These are phyloP conservation scores for Ommatoiulus sabulosus DNA, from an alignment of 2,888 invertebrate species.

Conservation along the genomic window DNA sequence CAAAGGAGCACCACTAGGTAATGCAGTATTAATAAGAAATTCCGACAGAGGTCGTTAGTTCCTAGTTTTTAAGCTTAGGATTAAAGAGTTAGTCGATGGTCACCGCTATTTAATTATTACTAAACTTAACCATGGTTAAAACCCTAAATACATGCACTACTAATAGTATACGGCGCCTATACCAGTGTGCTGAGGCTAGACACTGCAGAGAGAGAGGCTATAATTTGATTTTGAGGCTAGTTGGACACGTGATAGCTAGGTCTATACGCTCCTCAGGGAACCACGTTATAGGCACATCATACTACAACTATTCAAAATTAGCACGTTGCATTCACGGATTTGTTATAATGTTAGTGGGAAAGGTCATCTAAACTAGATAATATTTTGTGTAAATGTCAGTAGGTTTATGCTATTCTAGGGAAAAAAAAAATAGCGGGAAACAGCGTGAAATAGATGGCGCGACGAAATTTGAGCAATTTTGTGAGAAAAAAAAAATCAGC, in stretches of 20 bases:
- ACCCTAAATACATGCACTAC: slow-evolving; percentile 12
- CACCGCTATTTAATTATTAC: not conserved
- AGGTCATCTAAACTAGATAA: not conserved
- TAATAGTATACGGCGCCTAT: slow-evolving; percentile 2
- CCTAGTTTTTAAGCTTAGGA: not conserved
- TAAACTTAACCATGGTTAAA: not conserved
- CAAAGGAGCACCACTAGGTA: not conserved
- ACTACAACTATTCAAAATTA: not conserved
- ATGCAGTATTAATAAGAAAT: not conserved
- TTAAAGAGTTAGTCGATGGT: slow-evolving; percentile 4
- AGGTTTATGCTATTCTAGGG: not conserved
- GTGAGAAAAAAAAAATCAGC: not conserved
- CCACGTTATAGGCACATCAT: not conserved
- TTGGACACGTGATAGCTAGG: not conserved
- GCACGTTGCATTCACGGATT: not conserved
- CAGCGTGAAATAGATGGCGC: not conserved
- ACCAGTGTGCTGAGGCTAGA: not conserved
- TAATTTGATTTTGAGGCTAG: too few species aligned
- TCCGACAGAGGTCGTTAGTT: not conserved
- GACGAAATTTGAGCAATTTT: not conserved
- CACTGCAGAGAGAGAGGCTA: not conserved
- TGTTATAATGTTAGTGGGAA: not conserved
- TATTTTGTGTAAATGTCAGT: not conserved
- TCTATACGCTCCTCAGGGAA: not conserved
- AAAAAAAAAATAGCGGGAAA: not conserved